Base-by-base conservation (phyloP, 1,140 invertebrate species). In the Trichoplusia ni region DNA sequence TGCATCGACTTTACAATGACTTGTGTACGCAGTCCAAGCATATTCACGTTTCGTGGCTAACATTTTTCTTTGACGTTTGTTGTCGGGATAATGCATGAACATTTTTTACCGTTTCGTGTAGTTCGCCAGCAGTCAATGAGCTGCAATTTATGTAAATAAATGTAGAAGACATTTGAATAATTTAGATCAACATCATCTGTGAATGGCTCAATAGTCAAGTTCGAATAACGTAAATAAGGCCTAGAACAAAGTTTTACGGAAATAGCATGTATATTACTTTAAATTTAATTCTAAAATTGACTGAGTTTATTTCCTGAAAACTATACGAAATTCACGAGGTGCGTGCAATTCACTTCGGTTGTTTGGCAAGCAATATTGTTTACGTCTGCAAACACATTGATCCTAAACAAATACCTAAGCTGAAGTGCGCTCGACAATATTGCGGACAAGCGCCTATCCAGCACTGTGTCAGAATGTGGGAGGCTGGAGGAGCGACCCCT, bases 51-150 rank as follows among this genome's bases (percentile, higher is more conserved):
- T 49, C 46, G 29, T 49, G 46, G 46, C 46, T 16, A 25, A 31
- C 46, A 49, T 49, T 49, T 49, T 49, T 49, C 46, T 49, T 49
- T 49, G 46, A 49, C 23, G 46, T 49, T 49, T 49, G 25, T 49
- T 49, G 46, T 49, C 46, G 14, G 13, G 46, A 25, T 49, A 49
- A 49, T 25, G 46, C 18, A 49, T 49, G 46, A 25, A 29, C 46
- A 29, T 49, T 49, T 49, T 49, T 49, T 49, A 49, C 46, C n/a
- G n/a, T n/a, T n/a, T n/a, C n/a, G n/a, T n/a, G n/a, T 49, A 13
- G 14, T 16, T 14, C 27, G 27, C 16, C 46, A 29, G 7, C 8
- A 49, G 46, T 49, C 27, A 31, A 49, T 31, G 9, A 2, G 13
- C 29, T 33, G 29, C 29, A 33, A 33, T 33, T 33, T 33, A 14